Conservation (phyloP, 2,888 invertebrate genomes). For the Hoplodrina blanda region DNA sequence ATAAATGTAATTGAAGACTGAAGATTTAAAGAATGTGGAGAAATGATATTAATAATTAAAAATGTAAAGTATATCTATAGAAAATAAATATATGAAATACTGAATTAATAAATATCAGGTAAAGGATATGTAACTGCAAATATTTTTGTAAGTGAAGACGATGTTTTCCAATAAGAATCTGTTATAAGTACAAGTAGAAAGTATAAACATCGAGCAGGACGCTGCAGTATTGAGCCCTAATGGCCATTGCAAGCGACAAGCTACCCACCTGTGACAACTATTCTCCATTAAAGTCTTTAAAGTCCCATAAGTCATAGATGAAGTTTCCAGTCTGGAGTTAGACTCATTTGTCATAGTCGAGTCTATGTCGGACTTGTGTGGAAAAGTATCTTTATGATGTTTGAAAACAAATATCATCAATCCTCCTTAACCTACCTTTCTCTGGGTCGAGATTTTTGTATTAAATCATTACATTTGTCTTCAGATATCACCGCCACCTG, state of each 20-base stretch:
- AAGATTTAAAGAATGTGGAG: no score
- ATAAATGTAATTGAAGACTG: no score
- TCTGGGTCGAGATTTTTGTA: slow-evolving; percentile 30
- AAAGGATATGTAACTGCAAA: background rate
- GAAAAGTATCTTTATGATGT: slow-evolving; percentile 49
- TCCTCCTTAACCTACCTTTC: slow-evolving; percentile 24
- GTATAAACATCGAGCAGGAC: slow-evolving; percentile 1
- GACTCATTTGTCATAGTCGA: slow-evolving; percentile 51
- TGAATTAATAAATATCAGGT: background rate
- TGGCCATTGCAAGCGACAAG: slow-evolving; percentile 19
- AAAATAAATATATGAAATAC: no score
- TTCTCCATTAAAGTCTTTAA: slow-evolving; percentile 54
- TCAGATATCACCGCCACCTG: slow-evolving; percentile 17
- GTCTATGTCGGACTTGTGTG: slow-evolving; percentile 35
- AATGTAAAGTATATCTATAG: no score
- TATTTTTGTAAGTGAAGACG: background rate
- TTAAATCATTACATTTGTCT: slow-evolving; percentile 26
- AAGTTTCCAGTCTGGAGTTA: slow-evolving; percentile 40
- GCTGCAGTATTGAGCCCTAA: slow-evolving; percentile 21
- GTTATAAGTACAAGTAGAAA: background rate
- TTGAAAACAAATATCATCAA: slow-evolving; percentile 37
- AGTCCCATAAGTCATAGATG: slow-evolving; percentile 49
- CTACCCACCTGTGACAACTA: slow-evolving; percentile 44
- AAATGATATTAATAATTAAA: no score
- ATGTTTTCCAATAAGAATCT: slow-evolving; percentile 8